Evolutionary conservation across 2,888 invertebrate genomes (phyloP).

Genomic region (Drosophila infuscata): DNA sequence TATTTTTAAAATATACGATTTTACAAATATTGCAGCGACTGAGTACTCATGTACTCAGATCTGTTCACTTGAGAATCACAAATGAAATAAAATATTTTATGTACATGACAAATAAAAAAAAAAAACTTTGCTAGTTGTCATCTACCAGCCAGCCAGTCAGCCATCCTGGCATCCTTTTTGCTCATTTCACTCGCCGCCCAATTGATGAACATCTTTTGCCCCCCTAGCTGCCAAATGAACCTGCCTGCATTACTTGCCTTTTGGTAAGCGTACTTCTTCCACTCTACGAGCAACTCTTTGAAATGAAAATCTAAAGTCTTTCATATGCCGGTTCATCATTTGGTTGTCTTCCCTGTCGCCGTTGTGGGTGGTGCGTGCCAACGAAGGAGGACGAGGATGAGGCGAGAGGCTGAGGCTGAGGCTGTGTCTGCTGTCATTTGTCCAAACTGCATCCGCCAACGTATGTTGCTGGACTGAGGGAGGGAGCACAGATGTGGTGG

Average conservation of each 20-base stretch:
- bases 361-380: conserved; percentile 41
- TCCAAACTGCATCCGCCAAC: conserved; percentile 75
- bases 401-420: conserved; percentile 20
- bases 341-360: conserved; percentile 56
- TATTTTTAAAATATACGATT: conserved; percentile 56
- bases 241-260: conserved; percentile 22
- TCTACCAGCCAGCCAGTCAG: conserved; percentile 10
- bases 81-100: conserved; percentile 75
- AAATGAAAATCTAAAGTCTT: conserved; percentile 55
- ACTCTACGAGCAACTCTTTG: not conserved
- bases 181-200: conserved; percentile 70
- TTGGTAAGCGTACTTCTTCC: not conserved
- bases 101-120: conserved; percentile 46
- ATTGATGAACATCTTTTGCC: conserved; percentile 57
- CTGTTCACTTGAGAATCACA: conserved; percentile 65
- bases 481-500: not conserved
- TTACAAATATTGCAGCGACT: conserved; percentile 32
- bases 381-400: conserved; percentile 17
- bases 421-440: conserved; percentile 70
- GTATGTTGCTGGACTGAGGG: conserved; percentile 5
- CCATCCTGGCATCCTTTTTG: conserved; percentile 41
- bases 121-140: conserved; percentile 63
- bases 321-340: conserved; percentile 66
- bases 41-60: conserved; percentile 16
- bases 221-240: conserved; percentile 38